Evolutionary conservation across 2,797 vertebrate genomes (phyloP).

Genomic region (Novumbra hubbsi): DNA sequence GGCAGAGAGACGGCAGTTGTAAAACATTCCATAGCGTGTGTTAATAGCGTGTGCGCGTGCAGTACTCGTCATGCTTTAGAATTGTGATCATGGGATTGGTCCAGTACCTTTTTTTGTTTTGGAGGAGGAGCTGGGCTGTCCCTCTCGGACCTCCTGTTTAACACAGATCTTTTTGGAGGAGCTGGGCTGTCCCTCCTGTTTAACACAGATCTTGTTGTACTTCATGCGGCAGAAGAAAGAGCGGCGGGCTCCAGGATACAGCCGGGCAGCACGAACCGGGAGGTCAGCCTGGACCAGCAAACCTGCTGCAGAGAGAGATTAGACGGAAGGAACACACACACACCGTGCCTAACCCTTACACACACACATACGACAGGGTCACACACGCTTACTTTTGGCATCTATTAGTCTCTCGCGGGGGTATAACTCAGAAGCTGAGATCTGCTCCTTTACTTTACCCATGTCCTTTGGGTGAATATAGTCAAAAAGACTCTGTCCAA

Average conservation of each 20-base stretch:
- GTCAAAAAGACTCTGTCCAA: slow-evolving; percentile 94
- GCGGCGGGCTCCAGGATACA: slow-evolving; percentile 86
- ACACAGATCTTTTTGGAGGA: slow-evolving; percentile 78
- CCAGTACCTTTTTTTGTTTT: slow-evolving; percentile 89
- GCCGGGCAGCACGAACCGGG: slow-evolving; percentile 71
- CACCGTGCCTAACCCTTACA: neutral
- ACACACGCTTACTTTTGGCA: slow-evolving; percentile 85
- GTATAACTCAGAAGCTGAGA: slow-evolving; percentile 85
- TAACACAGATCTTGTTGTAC: slow-evolving; percentile 78
- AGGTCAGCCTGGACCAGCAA: slow-evolving; percentile 86
- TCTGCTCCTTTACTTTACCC: slow-evolving; percentile 95
- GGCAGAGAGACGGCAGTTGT: slow-evolving; percentile 2
- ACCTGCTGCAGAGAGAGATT: slow-evolving; percentile 69
- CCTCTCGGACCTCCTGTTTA: slow-evolving; percentile 82
- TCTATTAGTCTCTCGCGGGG: slow-evolving; percentile 87
- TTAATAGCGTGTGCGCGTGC: neutral
- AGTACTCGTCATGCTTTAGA: too few species aligned
- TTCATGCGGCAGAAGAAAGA: slow-evolving; percentile 96
- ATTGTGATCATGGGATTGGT: neutral
- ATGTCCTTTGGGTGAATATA: slow-evolving; percentile 96
- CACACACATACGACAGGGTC: neutral
- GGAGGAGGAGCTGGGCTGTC: slow-evolving; percentile 73
- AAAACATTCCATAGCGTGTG: too few species aligned
- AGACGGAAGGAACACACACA: neutral
- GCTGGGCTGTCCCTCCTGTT: slow-evolving; percentile 78